Evolutionary conservation across 1,140 invertebrate genomes (phyloP).

Genomic region (Drosophila lini): DNA sequence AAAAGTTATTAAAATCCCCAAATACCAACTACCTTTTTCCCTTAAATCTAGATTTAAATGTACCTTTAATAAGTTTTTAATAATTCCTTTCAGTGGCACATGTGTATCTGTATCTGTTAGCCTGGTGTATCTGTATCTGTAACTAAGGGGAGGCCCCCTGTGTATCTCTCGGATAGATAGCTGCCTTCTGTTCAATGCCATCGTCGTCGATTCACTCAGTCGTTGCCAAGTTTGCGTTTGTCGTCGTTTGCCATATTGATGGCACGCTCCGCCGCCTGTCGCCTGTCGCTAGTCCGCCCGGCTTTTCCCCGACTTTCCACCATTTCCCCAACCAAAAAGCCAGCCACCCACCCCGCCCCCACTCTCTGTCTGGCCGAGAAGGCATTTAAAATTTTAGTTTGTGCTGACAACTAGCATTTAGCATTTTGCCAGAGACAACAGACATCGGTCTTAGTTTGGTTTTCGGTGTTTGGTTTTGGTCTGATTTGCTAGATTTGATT

Average conservation of each 20-base stretch:
- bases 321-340: not conserved
- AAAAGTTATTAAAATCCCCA: too few relatives aligned
- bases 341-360: conserved; percentile 1
- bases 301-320: conserved; percentile 4
- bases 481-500: conserved; percentile 84
- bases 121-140: conserved; percentile 37
- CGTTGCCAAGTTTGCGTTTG: conserved; percentile 75
- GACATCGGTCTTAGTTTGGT: conserved; percentile 43
- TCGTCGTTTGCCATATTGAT: conserved; percentile 80
- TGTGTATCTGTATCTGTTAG: conserved; percentile 39
- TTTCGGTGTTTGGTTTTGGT: conserved; percentile 71
- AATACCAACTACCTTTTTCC: not conserved
- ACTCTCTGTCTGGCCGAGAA: conserved; percentile 10
- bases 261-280: conserved; percentile 70
- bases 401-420: conserved; percentile 38
- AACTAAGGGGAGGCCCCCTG: not conserved
- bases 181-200: conserved; percentile 68
- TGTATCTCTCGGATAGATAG: conserved; percentile 15
- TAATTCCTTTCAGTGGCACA: conserved; percentile 9
- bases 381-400: conserved; percentile 70
- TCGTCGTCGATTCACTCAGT: conserved; percentile 65
- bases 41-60: not conserved
- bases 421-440: conserved; percentile 26
- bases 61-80: not conserved
- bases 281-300: not conserved